Evolutionary conservation across 2,113 vertebrate species (phyloP), one percentile per base, ranked within the genome.

Genomic region (Rhadina sibilatrix): DNA sequence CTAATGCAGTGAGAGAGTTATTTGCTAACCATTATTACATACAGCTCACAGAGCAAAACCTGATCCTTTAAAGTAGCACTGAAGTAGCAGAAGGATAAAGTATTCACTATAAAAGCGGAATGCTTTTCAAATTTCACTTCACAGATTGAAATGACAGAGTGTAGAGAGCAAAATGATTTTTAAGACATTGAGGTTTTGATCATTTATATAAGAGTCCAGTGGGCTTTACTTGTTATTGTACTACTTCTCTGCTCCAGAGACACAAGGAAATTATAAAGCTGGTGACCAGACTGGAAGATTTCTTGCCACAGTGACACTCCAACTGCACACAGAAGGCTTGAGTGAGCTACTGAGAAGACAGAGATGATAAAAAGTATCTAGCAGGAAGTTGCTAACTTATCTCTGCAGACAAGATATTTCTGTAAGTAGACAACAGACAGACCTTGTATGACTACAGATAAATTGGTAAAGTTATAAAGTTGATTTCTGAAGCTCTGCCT

Each of bases 21-120:
- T 94, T 95, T 93, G 46, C 71, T 91, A 52, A 84, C 57, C 23
- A 60, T 91, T 82, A 65, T 92, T 76, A 65, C 71, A 40, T 64
- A 59, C 47, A 87, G 37, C 28, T 87, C 76, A 53, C 46, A 53
- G 57, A 84, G 71, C 65, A 84, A 84, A 94, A 60, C 44, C 65
- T 71, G 40, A 63, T 78, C 76, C 30, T 81, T 91, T 75, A 59
- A 87, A 90, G 92, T 53, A 86, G 63, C 57, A 74, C 50, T 60
- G 21, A 74, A 65, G 21, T 54, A 74, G 64, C 47, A n/a, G 81
- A 69, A 80, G 44, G 64, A 65, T 38, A 74, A 40, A 60, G 24
- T 74, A 50, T 15, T 79, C 24, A 65, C 72, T 80, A 15, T 42
- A 24, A 69, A 87, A 91, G n/a, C 35, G 76, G 75, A 91, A 91